Base-by-base conservation (phyloP, 2,113 vertebrate genomes). In the Lipotes vexillifer region DNA sequence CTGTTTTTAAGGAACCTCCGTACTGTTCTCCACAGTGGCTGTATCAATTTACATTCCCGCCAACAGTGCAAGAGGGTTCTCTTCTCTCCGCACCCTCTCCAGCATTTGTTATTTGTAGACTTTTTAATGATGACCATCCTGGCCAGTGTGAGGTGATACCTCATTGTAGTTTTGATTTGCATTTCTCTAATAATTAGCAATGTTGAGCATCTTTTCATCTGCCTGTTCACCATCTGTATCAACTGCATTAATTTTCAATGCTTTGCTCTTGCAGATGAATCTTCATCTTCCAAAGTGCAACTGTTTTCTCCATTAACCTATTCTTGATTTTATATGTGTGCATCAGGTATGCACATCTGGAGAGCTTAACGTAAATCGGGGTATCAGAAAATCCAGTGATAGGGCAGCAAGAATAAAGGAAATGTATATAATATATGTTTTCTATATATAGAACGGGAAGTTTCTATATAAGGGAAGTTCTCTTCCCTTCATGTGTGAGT, bases 341-440 rank as follows among this genome's bases (percentile, higher is more conserved):
- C 8, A 29, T 55, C 17, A 8, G 1, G 1, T 27, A 3, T 0
- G 1, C 10, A 6, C 10, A 0, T 36, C 4, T 65, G 44, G 18
- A 29, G 55, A 86, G 18, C 29, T 27, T 3, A 10, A 38, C 0
- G 2, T 49, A 52, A 68, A 38, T n/a, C 33, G 29, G 17, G 7
- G 20, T 68, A 17, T 36, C 36, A 55, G 46, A 55, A 46, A 82
- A 57, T 10, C 52, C 61, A 21, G 2, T 13, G 8, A 15, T 6
- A 57, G 11, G 23, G 3, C 4, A 25, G 46, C 38, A 15, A 83
- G 61, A 68, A 31, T 31, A 12, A 18, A 52, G 27, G 78, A 74
- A 23, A 31, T 4, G 2, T 38, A 18, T 6, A 1, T 18, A 2
- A 18, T 6, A 1, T 14, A 2, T 44, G 2, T 38, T 27, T 52